Percentiles rank a stretch among this genome's conserved stretches.
Conservation (phyloP, 2,113 vertebrate genomes). For the Syngnathoides biaculeatus region DNA sequence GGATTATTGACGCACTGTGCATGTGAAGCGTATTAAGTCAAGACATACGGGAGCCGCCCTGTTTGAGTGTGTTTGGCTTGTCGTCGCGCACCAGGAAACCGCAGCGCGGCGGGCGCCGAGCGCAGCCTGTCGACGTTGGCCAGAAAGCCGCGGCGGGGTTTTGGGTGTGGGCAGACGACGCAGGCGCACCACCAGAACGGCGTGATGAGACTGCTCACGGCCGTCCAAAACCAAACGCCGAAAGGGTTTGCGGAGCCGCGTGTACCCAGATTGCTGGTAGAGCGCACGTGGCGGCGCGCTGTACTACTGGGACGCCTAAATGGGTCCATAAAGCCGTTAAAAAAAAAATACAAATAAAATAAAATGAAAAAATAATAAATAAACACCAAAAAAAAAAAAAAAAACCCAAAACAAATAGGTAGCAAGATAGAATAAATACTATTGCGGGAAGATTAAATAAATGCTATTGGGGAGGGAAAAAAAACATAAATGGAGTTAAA, state of each 20-base stretch:
- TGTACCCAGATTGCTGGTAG: constrained; percentile 29
- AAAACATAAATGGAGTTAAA: too few species aligned
- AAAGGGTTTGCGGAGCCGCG: constrained; percentile 45
- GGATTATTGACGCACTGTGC: background rate
- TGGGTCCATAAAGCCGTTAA: too few species aligned
- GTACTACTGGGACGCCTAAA: background rate
- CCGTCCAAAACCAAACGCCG: constrained; percentile 22
- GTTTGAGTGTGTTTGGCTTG: constrained; percentile 25
- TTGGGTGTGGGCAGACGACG: constrained; percentile 43
- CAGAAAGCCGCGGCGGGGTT: constrained; percentile 44
- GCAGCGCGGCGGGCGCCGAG: constrained; percentile 43
- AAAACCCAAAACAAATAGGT: too few species aligned
- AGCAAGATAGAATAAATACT: too few species aligned
- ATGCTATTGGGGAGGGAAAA: too few species aligned
- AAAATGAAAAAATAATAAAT: too few species aligned
- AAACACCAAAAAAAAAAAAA: too few species aligned
- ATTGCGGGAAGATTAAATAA: too few species aligned
- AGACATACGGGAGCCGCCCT: constrained; percentile 40
- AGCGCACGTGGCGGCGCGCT: background rate
- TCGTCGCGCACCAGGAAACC: constrained; percentile 38
- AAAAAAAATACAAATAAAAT: too few species aligned
- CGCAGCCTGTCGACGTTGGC: constrained; percentile 50
- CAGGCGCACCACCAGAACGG: constrained; percentile 34
- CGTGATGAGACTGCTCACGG: constrained; percentile 51
- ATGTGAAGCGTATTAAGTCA: constrained; percentile 55